Evolutionary conservation across 1,140 invertebrate species (phyloP), one percentile per base, ranked within the genome.

Genomic region (Lepidostoma basale): DNA sequence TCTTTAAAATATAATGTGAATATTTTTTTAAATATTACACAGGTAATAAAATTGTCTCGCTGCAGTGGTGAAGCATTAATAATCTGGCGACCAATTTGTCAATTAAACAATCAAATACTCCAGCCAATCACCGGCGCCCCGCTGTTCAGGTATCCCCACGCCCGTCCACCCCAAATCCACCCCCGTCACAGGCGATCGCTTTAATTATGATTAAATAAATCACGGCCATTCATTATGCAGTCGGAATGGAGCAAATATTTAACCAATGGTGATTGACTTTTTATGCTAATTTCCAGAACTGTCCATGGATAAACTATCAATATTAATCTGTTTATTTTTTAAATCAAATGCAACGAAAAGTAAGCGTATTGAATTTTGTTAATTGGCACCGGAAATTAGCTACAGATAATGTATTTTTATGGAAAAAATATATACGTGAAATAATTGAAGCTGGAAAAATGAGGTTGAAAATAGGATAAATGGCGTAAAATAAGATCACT

Each of bases 181-280:
- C 25, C 12, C 25, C n/a, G 25, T 28, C 20, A 30, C 16, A 30
- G 12, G 40, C 68, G 30, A 30, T 62, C 58, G 68, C 54, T 62
- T 70, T 70, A 70, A 70, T 70, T 70, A 59, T 59, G 68, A 70
- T 70, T 70, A 70, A 70, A 70, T 64, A 70, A 70, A 66, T 70
- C 59, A 42, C 56, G 23, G 49, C 44, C 47, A 70, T 70, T 70
- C 62, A 70, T 70, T 70, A 70, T 70, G 59, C 68, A 67, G 66
- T 44, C 59, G 18, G 23, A 62, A 16, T 63, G 47, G 22, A 56
- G 44, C 68, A 66, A 70, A 70, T 66, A 70, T 66, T 66, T 59
- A 36, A 65, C 42, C 14, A 22, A 39, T 33, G 23, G 44, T 70
- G 56, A 66, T 70, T 67, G 62, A 44, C 58, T 58, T 70, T 66